Conservation (phyloP, 2,113 vertebrate species). For the Shinisaurus crocodilurus region DNA sequence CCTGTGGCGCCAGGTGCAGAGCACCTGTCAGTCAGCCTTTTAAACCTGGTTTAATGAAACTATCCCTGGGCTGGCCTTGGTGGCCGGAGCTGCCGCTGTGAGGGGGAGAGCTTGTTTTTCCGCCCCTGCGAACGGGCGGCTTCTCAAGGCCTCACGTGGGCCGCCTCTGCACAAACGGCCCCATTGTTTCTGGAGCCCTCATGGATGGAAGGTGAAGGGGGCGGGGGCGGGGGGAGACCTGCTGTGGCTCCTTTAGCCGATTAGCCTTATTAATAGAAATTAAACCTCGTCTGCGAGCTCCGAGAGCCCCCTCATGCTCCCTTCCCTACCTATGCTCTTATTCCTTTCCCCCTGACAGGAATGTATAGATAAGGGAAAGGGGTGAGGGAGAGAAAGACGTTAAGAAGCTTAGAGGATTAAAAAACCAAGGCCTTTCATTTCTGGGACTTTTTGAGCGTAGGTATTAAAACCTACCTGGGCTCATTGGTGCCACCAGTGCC, state of each 20-base stretch:
- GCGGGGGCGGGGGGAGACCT: rapidly evolving
- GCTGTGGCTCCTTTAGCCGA: constrained; percentile 52
- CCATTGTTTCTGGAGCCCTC: not conserved
- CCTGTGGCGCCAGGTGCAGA: not conserved
- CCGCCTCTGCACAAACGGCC: not conserved
- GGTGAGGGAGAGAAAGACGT: not conserved
- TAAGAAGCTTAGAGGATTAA: constrained; percentile 31
- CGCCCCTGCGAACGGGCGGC: not conserved
- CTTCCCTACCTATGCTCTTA: constrained; percentile 7
- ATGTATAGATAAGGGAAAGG: constrained; percentile 3
- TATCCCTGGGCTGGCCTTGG: not conserved
- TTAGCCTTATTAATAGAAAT: constrained; percentile 73
- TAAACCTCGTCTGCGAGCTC: constrained; percentile 9
- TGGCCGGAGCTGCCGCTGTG: not conserved
- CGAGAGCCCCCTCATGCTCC: not conserved
- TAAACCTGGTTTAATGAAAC: constrained; percentile 45
- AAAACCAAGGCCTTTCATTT: constrained; percentile 12
- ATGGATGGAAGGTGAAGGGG: not conserved
- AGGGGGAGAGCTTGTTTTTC: rapidly evolving
- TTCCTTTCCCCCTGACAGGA: not conserved
- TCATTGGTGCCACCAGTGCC: not conserved
- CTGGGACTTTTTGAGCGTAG: not conserved
- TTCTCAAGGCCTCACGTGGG: not conserved
- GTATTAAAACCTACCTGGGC: not conserved
- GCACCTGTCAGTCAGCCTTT: constrained; percentile 7